A percentile compares a stretch with the other conserved stretches of the same genome.
Evolutionary conservation across 2,888 invertebrate genomes (phyloP).

Genomic region (Thecophora atra): DNA sequence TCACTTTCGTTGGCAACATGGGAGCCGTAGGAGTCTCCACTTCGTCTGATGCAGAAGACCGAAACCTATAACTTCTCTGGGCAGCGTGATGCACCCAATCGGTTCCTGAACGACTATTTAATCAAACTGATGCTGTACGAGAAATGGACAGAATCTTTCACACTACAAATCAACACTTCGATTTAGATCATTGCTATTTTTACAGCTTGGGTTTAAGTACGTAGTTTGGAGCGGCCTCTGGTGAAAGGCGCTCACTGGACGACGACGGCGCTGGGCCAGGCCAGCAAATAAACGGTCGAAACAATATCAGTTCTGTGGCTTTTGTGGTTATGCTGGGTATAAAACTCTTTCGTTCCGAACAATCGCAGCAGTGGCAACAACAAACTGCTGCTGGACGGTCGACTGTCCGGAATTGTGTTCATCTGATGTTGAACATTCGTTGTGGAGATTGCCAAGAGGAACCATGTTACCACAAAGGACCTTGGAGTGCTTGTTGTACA

Average conservation of each 20-base stretch:
- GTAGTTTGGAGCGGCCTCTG: background rate
- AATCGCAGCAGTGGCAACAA: conserved; percentile 22
- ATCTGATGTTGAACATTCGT: background rate
- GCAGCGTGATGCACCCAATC: background rate
- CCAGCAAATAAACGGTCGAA: conserved; percentile 3
- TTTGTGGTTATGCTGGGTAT: conserved; percentile 27
- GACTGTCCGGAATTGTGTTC: background rate
- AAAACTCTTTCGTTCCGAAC: conserved; percentile 29
- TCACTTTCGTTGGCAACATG: too few species aligned
- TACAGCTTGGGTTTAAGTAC: background rate
- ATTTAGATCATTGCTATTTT: background rate
- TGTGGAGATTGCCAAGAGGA: background rate
- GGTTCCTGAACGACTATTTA: background rate
- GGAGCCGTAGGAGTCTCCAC: too few species aligned
- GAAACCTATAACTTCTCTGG: too few species aligned
- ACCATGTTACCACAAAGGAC: conserved; percentile 52
- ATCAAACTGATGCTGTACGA: background rate
- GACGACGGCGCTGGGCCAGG: conserved; percentile 7
- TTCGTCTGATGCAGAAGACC: too few species aligned
- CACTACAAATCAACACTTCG: conserved; percentile 8
- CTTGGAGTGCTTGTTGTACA: conserved; percentile 54
- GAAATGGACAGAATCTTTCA: background rate
- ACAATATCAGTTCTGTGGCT: conserved; percentile 4
- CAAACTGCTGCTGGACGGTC: background rate
- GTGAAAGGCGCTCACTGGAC: conserved; percentile 23